Percentiles rank a stretch among this genome's conserved stretches.
phyloP scores from a whole-genome alignment of 2,888 invertebrate species.

The Cacoxenus indagator region DNA sequence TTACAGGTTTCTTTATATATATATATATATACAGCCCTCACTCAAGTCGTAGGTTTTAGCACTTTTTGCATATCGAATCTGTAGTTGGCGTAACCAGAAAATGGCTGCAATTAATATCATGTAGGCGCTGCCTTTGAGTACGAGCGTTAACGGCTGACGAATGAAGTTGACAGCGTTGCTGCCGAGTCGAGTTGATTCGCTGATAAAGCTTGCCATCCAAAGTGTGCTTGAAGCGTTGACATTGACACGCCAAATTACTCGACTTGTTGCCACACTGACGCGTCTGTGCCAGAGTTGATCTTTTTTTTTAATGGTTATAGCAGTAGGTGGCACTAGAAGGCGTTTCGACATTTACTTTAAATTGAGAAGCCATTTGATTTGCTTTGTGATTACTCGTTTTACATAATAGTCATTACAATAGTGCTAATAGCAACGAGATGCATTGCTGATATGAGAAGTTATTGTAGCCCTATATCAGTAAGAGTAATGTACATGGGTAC shows the following conservation, averaged over 20 bases:
- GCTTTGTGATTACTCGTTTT: too few species aligned
- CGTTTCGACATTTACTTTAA: conserved; percentile 5
- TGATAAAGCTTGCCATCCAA: conserved; percentile 52
- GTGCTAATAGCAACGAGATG: too few species aligned
- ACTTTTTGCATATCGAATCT: conserved; percentile 52
- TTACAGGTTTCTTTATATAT: conserved; percentile 13
- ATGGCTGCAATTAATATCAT: conserved; percentile 60
- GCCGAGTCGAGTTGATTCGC: background rate
- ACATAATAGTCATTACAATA: too few species aligned
- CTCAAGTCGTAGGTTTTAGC: conserved; percentile 31
- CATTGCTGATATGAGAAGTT: too few species aligned
- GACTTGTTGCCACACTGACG: conserved; percentile 53
- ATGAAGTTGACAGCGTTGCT: conserved; percentile 32
- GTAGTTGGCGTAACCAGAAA: conserved; percentile 27
- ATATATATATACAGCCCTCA: conserved; percentile 23
- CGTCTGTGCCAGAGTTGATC: conserved; percentile 14
- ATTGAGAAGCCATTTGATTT: too few species aligned
- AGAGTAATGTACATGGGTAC: too few species aligned
- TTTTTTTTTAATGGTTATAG: background rate
- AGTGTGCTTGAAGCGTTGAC: conserved; percentile 51
- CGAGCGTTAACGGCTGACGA: background rate
- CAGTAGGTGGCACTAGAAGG: background rate
- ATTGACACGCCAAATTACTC: conserved; percentile 64
- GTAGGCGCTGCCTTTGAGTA: conserved; percentile 13
- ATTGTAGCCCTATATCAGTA: too few species aligned